These are phyloP conservation scores for Cabera pusaria DNA, from an alignment of 2,888 invertebrate genomes.

Conservation along the genomic window DNA sequence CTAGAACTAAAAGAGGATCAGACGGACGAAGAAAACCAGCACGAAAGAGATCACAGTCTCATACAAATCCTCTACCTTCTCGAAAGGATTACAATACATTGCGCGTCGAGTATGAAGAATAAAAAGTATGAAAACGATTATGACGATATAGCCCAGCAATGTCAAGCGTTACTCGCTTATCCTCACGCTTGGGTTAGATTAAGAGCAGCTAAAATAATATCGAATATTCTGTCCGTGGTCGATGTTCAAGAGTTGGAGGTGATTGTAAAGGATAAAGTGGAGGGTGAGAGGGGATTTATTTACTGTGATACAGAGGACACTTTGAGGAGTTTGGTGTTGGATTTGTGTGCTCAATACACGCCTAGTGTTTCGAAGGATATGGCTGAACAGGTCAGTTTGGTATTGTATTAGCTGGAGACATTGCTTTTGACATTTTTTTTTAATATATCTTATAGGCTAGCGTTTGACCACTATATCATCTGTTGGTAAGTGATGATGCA, in stretches of 20 bases:
- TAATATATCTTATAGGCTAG: too few species aligned
- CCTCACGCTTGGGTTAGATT: conserved; percentile 95
- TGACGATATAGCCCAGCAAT: conserved; percentile 85
- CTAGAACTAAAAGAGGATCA: conserved; percentile 59
- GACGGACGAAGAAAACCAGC: conserved; percentile 84
- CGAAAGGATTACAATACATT: conserved; percentile 86
- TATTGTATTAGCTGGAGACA: too few species aligned
- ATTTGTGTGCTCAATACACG: conserved; percentile 89
- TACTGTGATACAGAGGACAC: conserved; percentile 84
- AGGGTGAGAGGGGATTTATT: conserved; percentile 81
- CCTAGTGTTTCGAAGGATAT: conserved; percentile 88
- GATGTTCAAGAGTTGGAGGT: conserved; percentile 84
- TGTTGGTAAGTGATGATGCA: too few species aligned
- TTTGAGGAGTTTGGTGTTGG: conserved; percentile 87
- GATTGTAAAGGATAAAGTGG: conserved; percentile 60
- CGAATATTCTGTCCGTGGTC: conserved; percentile 86
- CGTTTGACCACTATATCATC: too few species aligned
- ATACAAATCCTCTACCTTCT: conserved; percentile 89
- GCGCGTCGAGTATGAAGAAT: conserved; percentile 83
- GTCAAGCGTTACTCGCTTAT: conserved; percentile 89
- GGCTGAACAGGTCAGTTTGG: conserved; percentile 85
- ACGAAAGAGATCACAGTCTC: conserved; percentile 87
- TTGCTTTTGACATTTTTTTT: too few species aligned
- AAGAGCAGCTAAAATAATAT: conserved; percentile 89
- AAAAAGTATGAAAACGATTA: conserved; percentile 67